phyloP scores from a whole-genome alignment of 2,113 vertebrate genomes.

The Echinops telfairi region DNA sequence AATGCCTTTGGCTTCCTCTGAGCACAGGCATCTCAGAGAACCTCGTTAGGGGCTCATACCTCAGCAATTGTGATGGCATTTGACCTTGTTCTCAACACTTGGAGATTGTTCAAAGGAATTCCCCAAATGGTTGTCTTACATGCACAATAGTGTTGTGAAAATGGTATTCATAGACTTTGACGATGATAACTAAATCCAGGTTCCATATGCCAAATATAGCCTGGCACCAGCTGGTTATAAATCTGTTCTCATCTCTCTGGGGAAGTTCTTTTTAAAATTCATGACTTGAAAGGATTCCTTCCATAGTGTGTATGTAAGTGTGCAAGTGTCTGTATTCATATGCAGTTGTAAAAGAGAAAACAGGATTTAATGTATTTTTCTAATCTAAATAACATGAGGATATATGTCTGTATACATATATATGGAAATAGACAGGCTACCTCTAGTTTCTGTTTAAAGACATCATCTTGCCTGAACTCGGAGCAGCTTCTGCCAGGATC shows the following conservation, averaged over 20 bases:
- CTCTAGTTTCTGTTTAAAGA: background rate
- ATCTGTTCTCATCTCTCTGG: constrained; percentile 86
- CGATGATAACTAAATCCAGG: constrained; percentile 86
- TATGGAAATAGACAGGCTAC: background rate
- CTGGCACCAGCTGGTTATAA: constrained; percentile 87
- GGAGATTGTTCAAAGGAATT: constrained; percentile 81
- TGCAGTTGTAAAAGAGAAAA: background rate
- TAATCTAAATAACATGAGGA: background rate
- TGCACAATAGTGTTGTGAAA: constrained; percentile 76
- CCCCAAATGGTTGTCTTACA: constrained; percentile 80
- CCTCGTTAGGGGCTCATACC: constrained; percentile 40
- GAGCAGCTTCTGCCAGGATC: background rate
- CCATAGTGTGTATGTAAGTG: background rate
- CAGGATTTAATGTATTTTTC: constrained; percentile 27
- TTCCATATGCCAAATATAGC: constrained; percentile 88
- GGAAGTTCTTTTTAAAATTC: constrained; percentile 87
- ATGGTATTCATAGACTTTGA: constrained; percentile 84
- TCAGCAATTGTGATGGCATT: constrained; percentile 29
- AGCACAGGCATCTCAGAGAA: background rate
- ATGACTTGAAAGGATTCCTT: constrained; percentile 83
- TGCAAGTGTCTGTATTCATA: background rate
- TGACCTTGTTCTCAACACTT: constrained; percentile 72
- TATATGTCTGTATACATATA: background rate
- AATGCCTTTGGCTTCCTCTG: background rate
- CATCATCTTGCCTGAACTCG: constrained; percentile 13